These are phyloP conservation scores for Aurelia coerulea DNA, from an alignment of 30 jellyfish, hydroid and myxozoan genomes.

Conservation along the genomic window DNA sequence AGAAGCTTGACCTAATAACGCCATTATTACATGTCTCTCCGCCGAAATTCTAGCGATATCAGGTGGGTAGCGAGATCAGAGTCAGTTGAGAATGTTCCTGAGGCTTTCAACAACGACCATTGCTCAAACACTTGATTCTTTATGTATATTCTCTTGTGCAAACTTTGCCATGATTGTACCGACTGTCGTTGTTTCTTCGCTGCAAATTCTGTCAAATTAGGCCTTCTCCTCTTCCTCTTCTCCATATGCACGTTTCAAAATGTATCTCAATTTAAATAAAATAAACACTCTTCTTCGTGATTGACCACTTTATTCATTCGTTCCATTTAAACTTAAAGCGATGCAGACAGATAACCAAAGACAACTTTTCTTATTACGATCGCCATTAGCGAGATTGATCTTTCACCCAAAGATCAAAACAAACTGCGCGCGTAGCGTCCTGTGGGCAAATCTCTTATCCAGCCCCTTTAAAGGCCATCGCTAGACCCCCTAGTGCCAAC, in stretches of 20 bases:
- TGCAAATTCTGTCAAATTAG: not conserved
- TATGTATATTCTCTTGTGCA: not conserved
- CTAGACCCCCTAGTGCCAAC: no score
- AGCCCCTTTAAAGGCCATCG: not conserved
- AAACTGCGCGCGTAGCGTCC: conserved; percentile 30
- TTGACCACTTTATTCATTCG: not conserved
- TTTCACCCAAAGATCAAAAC: conserved; percentile 15
- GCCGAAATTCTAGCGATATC: no score
- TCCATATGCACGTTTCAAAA: no score
- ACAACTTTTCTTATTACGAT: not conserved
- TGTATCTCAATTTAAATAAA: no score
- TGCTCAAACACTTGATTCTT: conserved; percentile 16
- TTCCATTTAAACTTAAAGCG: not conserved
- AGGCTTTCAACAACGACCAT: not conserved
- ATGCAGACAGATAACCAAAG: not conserved
- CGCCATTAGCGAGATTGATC: conserved; percentile 4
- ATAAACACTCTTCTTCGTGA: not conserved
- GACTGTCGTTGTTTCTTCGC: not conserved
- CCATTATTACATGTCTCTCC: no score
- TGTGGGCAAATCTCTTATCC: no score
- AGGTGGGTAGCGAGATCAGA: conserved; percentile 3
- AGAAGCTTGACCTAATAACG: no score
- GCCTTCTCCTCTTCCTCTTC: not conserved
- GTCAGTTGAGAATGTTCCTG: conserved; percentile 3
- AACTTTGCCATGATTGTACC: not conserved